A percentile compares a stretch with the other conserved stretches of the same genome.
Conservation (phyloP, 2,888 invertebrate genomes). For the Drosophila tripunctata region DNA sequence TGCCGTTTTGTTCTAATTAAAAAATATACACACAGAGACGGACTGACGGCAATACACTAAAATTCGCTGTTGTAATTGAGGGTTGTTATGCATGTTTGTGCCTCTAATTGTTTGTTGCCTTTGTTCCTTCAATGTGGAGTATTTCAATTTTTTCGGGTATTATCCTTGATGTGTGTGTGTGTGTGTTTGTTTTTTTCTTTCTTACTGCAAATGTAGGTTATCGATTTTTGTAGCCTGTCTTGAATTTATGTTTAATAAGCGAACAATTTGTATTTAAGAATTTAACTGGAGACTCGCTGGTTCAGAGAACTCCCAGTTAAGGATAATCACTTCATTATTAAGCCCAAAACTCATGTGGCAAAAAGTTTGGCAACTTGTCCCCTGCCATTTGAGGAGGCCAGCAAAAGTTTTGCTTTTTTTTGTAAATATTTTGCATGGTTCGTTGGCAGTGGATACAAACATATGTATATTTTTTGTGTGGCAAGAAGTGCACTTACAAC, state of each 20-base stretch:
- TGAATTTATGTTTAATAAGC: slow-evolving; percentile 46
- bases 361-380: slow-evolving; percentile 49
- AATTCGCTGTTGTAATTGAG: slow-evolving; percentile 58
- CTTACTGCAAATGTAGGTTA: slow-evolving; percentile 64
- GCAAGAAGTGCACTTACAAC: slow-evolving; percentile 57
- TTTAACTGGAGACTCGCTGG: slow-evolving; percentile 9
- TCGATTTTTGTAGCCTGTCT: slow-evolving; percentile 61
- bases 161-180: slow-evolving; percentile 32
- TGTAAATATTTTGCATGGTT: slow-evolving; percentile 31
- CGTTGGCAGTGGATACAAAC: background rate
- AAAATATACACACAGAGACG: slow-evolving; percentile 57
- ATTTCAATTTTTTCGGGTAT: slow-evolving; percentile 40
- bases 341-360: slow-evolving; percentile 33
- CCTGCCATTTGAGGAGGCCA: slow-evolving; percentile 1
- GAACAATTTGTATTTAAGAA: background rate
- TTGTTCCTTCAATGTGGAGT: slow-evolving; percentile 46
- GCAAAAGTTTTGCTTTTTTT: slow-evolving; percentile 43
- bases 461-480: slow-evolving; percentile 20
- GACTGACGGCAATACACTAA: slow-evolving; percentile 18
- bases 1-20: slow-evolving; percentile 52
- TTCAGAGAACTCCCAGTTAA: slow-evolving; percentile 4
- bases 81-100: slow-evolving; percentile 63
- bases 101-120: slow-evolving; percentile 61
- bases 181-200: slow-evolving; percentile 12
- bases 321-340: slow-evolving; percentile 8